Conservation (phyloP, 2,113 vertebrate genomes). For the Axis porcinus region DNA sequence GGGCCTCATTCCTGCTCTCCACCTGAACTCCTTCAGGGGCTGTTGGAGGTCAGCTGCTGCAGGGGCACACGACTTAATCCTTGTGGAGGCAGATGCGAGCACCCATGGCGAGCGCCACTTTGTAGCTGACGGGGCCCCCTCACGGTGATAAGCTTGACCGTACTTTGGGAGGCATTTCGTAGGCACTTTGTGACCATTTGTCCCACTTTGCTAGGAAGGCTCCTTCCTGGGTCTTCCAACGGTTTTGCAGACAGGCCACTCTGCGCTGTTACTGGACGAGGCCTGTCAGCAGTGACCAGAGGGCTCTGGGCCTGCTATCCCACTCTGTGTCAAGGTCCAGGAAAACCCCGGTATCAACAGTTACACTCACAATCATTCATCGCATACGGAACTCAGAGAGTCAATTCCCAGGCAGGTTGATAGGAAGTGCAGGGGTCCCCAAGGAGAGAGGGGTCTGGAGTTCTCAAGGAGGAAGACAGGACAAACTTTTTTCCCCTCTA, state of each 20-base stretch:
- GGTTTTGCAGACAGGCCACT: too few relatives aligned
- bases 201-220: background rate
- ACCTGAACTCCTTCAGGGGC: background rate
- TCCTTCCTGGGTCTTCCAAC: background rate
- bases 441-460: too few relatives aligned
- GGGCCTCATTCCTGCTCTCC: background rate
- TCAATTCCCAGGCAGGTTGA: too few relatives aligned
- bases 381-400: rapidly evolving
- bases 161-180: background rate
- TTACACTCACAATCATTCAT: rapidly evolving
- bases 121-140: background rate
- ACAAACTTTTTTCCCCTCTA: too few relatives aligned
- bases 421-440: too few relatives aligned
- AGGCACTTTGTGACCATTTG: background rate
- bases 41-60: background rate
- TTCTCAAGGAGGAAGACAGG: too few relatives aligned
- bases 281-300: background rate
- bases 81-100: background rate
- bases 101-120: background rate
- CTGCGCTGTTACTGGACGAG: background rate
- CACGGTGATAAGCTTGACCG: background rate
- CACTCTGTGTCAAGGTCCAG: background rate
- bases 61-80: background rate
- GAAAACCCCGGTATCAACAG: rapidly evolving
- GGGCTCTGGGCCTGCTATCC: background rate